Evolutionary conservation across 2,113 vertebrate species (phyloP).

Genomic region (Odocoileus hemionus): DNA sequence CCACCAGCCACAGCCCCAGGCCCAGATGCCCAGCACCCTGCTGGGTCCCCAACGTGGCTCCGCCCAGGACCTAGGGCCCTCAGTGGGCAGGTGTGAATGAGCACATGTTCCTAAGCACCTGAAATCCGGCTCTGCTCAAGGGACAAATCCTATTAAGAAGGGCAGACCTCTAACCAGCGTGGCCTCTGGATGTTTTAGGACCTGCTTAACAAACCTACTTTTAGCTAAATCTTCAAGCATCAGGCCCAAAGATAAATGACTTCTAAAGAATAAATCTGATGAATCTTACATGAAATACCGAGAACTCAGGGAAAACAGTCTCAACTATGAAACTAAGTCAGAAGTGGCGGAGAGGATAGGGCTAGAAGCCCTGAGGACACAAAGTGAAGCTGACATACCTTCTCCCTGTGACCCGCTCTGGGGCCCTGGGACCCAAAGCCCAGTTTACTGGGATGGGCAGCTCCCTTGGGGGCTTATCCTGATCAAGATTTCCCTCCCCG

Average conservation of each 20-base stretch:
- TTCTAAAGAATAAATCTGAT: not conserved
- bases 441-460: not conserved
- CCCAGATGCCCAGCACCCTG: not conserved
- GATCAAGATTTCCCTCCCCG: not conserved
- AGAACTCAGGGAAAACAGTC: not conserved
- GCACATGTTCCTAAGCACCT: rapidly evolving
- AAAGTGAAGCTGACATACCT: no score
- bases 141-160: not conserved
- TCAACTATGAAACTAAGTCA: not conserved
- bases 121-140: not conserved
- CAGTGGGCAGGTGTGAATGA: not conserved
- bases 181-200: not conserved
- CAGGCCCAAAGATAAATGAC: no score
- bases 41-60: rapidly evolving
- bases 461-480: not conserved
- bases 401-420: not conserved
- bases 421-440: not conserved
- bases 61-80: not conserved
- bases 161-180: not conserved
- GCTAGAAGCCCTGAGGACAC: not conserved
- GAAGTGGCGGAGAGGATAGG: not conserved
- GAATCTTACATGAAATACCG: not conserved
- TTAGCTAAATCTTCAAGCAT: not conserved
- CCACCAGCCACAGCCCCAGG: rapidly evolving
- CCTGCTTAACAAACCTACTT: not conserved